Evolutionary conservation across 2,113 vertebrate genomes (phyloP), one percentile per base, ranked within the genome.

Genomic region (Daphoenositta chrysoptera): DNA sequence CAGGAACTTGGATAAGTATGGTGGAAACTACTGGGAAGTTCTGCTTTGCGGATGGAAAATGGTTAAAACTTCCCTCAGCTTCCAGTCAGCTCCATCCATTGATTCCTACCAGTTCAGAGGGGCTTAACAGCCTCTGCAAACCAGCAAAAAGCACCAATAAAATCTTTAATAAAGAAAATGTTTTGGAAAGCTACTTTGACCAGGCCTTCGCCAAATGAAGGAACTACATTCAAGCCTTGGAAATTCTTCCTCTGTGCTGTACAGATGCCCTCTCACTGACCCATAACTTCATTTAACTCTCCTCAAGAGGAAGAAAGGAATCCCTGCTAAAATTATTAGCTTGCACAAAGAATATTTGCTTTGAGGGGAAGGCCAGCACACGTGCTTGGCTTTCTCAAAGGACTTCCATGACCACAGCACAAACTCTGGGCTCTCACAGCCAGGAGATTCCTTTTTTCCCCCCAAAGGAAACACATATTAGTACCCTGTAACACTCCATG

Each of bases 241-340:
- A 97, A 94, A 83, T 63, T 66, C 60, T 87, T 88, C 83, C 53
- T 85, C 65, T 70, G 7, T 37, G 14, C 54, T 93, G 35, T 54
- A 71, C 60, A 90, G 80, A 66, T 95, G 87, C 91, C 87, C 93
- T 92, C 91, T 89, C 80, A 31, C 86, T 95, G 95, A 97, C 94
- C 95, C 68, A 83, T 54, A 97, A 90, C 94, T 96, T 89, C 83
- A 88, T 92, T 95, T 90, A 90, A 94, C 83, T 92, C 91, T 92
- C 72, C 95, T 97, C 93, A 83, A 72, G 92, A 94, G 96, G 86
- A 96, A 92, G 89, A 92, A 94, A 90, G 81, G 83, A 96, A 96
- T 96, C 86, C 83, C 48, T 90, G 94, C 80, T 95, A 94, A 94
- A 97, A 93, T 95, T 95, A 92, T 64, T 90, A 81, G 80, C 72